Evolutionary conservation across 2,888 invertebrate species (phyloP), one percentile per base, ranked within the genome.

Genomic region (Argyra leucocephala): DNA sequence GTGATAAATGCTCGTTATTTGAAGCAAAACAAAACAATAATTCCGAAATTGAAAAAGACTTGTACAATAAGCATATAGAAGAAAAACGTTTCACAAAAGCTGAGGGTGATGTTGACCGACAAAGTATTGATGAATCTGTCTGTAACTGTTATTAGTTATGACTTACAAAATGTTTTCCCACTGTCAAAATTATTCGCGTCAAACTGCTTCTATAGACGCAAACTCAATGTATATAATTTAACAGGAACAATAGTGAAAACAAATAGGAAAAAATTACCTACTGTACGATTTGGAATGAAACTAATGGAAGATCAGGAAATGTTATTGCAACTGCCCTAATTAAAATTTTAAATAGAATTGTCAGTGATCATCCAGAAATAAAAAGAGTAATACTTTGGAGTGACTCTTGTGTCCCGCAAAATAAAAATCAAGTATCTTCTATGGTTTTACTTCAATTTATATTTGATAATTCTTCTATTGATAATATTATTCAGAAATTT

Each of bases 1-100:
- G 57, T 5, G 57, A 57, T 21, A 57, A 48, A n/a, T 48, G 48
- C n/a, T 48, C 15, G 15, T 15, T 48, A 12, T 48, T 48, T 48
- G 48, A 48, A 48, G n/a, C 36, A 37, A 36, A n/a, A n/a, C n/a
- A n/a, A n/a, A n/a, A n/a, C n/a, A n/a, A n/a, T n/a, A n/a, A n/a
- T n/a, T n/a, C n/a, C 18, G 57, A 63, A 59, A 64, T 15, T 57
- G 21, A 57, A 36, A 23, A 59, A 59, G 26, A 59, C n/a, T 58
- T 59, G 18, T n/a, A 64, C 2, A 26, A 36, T 4, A 18, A 62
- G n/a, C 62, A 62, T 21, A 15, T 37, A 36, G 22, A 62, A 37
- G 48, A 62, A 22, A 62, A 48, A 48, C 1, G 5, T 48, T 48
- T 22, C 10, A 22, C 37, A 10, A 62, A 62, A 62, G 48, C 37